Evolutionary conservation across 2,113 vertebrate genomes (phyloP).

Genomic region (Notarius lentiginosus): DNA sequence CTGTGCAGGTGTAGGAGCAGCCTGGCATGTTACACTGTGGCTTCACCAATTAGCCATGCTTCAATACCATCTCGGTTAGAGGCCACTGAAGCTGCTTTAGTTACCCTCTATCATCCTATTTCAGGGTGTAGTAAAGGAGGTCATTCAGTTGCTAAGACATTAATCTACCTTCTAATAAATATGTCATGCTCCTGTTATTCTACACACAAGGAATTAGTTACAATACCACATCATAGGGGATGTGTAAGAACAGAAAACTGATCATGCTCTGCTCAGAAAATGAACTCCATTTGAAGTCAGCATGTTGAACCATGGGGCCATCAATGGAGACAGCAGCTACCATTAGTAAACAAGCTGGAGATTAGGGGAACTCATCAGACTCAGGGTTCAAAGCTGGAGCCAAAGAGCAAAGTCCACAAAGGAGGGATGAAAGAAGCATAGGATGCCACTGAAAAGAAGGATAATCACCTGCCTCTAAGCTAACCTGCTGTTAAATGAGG

Average conservation of each 20-base stretch:
- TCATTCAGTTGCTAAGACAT: slow-evolving; percentile 59
- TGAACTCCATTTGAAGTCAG: slow-evolving; percentile 46
- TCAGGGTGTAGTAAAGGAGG: slow-evolving; percentile 14
- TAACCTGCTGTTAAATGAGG: slow-evolving; percentile 63
- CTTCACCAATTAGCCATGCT: slow-evolving; percentile 27
- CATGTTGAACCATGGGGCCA: slow-evolving; percentile 17
- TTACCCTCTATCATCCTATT: slow-evolving; percentile 40
- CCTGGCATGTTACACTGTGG: slow-evolving; percentile 16
- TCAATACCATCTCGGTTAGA: slow-evolving; percentile 22
- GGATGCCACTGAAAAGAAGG: slow-evolving; percentile 62
- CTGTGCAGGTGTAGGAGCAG: slow-evolving; percentile 35
- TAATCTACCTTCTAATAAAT: slow-evolving; percentile 46
- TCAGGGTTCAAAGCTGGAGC: slow-evolving; percentile 44
- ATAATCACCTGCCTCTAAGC: slow-evolving; percentile 63
- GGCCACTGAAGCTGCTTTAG: slow-evolving; percentile 47
- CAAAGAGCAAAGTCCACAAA: slow-evolving; percentile 40
- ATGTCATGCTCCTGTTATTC: slow-evolving; percentile 32
- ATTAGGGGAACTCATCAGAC: slow-evolving; percentile 43
- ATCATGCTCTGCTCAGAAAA: slow-evolving; percentile 25
- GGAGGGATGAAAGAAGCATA: slow-evolving; percentile 67
- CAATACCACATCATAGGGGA: slow-evolving; percentile 37
- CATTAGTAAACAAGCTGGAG: slow-evolving; percentile 53
- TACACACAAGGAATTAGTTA: slow-evolving; percentile 15
- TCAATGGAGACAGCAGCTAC: slow-evolving; percentile 38
- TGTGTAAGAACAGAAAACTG: slow-evolving; percentile 12